Percentiles rank a stretch among this genome's conserved stretches.
Evolutionary conservation across 2,888 invertebrate species (phyloP).

Genomic region (Augiades crinisus): DNA sequence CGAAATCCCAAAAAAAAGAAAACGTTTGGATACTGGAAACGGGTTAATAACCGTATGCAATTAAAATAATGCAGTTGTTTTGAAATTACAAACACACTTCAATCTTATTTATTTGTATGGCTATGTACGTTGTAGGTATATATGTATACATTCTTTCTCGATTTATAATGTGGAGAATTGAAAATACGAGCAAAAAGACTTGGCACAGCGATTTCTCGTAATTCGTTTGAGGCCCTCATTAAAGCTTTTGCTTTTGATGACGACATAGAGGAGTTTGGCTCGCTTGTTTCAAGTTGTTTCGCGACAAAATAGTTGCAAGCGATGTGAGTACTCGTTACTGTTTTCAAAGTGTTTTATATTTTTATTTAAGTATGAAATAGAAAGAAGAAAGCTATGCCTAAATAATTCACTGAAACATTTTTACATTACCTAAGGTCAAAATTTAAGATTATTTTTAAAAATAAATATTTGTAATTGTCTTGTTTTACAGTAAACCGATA

Average conservation of each 20-base stretch:
- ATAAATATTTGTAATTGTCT: too few relatives aligned
- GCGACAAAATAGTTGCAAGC: conserved; percentile 23
- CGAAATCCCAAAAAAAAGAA: too few relatives aligned
- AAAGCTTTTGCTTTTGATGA: conserved; percentile 23
- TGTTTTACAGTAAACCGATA: too few relatives aligned
- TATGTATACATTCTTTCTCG: not conserved
- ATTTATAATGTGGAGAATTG: conserved; percentile 10
- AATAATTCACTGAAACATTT: too few relatives aligned
- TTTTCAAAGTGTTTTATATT: conserved; percentile 6
- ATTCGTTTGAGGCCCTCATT: conserved; percentile 25
- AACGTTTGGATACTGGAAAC: too few relatives aligned
- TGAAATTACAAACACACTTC: too few relatives aligned
- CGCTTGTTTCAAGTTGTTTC: conserved; percentile 21
- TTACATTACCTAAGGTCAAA: too few relatives aligned
- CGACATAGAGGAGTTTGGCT: conserved; percentile 21
- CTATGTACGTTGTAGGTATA: not conserved
- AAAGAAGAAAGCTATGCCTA: not conserved
- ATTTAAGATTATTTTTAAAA: too few relatives aligned
- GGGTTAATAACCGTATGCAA: too few relatives aligned
- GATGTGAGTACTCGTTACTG: not conserved
- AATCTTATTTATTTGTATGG: too few relatives aligned
- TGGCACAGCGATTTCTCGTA: conserved; percentile 26
- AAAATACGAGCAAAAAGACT: conserved; percentile 8
- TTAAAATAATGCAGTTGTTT: too few relatives aligned
- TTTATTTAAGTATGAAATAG: not conserved